Percentiles rank a stretch among this genome's conserved stretches.
phyloP scores from a whole-genome alignment of 2,113 vertebrate species.

The Etheostoma spectabile region DNA sequence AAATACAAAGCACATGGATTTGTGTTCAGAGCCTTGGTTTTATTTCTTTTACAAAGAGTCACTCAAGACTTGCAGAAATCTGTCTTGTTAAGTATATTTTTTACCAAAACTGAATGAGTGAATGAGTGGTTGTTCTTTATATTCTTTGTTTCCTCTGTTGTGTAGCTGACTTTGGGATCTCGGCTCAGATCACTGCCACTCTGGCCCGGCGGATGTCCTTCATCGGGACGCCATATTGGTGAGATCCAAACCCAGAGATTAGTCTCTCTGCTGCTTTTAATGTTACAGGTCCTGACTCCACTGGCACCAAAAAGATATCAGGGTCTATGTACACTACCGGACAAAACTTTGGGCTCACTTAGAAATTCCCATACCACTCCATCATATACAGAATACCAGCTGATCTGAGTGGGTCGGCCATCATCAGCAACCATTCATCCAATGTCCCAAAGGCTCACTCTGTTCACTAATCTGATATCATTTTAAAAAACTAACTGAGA shows the following conservation, averaged over 20 bases:
- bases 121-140: not conserved
- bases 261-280: not conserved
- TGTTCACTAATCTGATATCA: no score
- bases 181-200: constrained; percentile 92
- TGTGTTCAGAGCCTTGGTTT: not conserved
- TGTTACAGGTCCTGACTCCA: not conserved
- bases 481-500: no score
- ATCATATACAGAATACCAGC: no score
- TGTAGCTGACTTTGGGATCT: constrained; percentile 93
- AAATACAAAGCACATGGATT: not conserved
- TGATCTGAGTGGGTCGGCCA: no score
- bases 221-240: constrained; percentile 95
- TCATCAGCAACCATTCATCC: no score
- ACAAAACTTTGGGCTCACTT: no score
- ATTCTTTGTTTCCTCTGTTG: constrained; percentile 12
- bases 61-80: not conserved
- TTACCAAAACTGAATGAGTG: not conserved
- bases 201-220: constrained; percentile 92
- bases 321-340: no score
- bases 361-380: no score
- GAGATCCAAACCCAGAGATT: constrained; percentile 39
- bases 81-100: not conserved
- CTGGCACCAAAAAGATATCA: no score
- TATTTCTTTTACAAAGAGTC: not conserved
- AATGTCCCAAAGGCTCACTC: no score